Conservation (phyloP, 2,797 vertebrate species). For the Buceros bicornis region DNA sequence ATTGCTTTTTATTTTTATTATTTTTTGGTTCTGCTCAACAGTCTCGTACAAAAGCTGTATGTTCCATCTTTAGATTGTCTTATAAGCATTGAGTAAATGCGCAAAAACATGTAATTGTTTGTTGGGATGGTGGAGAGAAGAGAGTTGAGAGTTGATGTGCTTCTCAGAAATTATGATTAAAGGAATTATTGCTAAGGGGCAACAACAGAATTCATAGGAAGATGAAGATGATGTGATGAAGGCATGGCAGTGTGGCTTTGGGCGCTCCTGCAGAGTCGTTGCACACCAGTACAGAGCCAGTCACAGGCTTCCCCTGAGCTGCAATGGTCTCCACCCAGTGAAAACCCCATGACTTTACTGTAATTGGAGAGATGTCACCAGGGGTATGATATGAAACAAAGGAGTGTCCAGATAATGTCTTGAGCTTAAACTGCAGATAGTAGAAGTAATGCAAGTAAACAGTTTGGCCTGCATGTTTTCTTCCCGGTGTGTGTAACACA, state of each 20-base stretch:
- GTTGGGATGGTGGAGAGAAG: background rate
- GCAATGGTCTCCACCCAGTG: background rate
- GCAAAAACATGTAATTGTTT: rapidly evolving
- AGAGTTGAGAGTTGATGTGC: background rate
- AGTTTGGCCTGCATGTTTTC: background rate
- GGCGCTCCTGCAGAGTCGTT: background rate
- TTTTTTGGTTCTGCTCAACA: background rate
- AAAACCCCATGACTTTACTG: background rate
- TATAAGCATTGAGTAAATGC: background rate
- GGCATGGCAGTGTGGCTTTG: background rate
- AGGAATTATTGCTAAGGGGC: background rate
- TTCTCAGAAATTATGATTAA: background rate
- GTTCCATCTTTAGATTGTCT: background rate
- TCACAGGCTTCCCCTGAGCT: rapidly evolving
- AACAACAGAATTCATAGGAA: background rate
- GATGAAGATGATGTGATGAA: background rate
- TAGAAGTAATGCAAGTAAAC: background rate
- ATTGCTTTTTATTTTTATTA: background rate
- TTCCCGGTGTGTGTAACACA: background rate
- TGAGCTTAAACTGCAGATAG: background rate
- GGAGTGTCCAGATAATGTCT: background rate
- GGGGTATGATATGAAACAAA: background rate
- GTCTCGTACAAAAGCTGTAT: background rate
- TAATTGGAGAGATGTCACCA: background rate
- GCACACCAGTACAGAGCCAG: background rate